A percentile compares a stretch with the other conserved stretches of the same genome.
These are phyloP conservation scores for Planiliza haematocheilus DNA, from an alignment of 2,113 vertebrate species.

Conservation along the genomic window DNA sequence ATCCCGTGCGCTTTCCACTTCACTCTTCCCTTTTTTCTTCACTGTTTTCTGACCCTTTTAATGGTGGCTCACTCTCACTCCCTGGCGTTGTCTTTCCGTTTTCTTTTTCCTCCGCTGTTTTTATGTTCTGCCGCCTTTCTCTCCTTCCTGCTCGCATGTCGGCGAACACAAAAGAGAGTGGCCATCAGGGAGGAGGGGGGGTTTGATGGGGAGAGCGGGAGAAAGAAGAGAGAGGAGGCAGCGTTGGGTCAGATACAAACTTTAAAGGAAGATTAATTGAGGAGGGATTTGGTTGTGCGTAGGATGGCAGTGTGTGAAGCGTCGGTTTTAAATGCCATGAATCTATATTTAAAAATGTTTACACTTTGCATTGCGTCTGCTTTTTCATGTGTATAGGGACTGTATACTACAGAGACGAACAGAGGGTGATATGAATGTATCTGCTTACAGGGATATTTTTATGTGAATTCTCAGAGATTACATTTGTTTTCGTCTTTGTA, in stretches of 20 bases:
- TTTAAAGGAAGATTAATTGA: conserved; percentile 46
- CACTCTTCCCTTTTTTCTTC: neutral
- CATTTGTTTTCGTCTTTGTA: neutral
- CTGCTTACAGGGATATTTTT: neutral
- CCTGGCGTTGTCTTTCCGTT: conserved; percentile 8
- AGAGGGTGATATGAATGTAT: neutral
- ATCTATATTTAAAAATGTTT: conserved; percentile 26
- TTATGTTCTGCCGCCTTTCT: conserved; percentile 30
- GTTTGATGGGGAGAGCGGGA: conserved; percentile 31
- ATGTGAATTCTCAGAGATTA: neutral
- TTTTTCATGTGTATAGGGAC: neutral
- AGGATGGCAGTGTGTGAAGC: conserved; percentile 12
- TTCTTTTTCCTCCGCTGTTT: neutral
- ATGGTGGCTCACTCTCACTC: conserved; percentile 8
- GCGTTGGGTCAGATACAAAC: conserved; percentile 38
- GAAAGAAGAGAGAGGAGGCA: conserved; percentile 16
- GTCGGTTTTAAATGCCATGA: conserved; percentile 12
- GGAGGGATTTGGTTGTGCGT: conserved; percentile 25
- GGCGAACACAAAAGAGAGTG: conserved; percentile 2
- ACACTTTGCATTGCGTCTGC: neutral
- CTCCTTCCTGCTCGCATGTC: neutral
- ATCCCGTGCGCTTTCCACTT: neutral
- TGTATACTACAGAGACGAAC: conserved; percentile 1
- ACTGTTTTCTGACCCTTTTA: conserved; percentile 14
- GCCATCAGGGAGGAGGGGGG: conserved; percentile 28